These are phyloP conservation scores for Ibidorhyncha struthersii DNA, from an alignment of 2,113 vertebrate genomes.

Conservation along the genomic window DNA sequence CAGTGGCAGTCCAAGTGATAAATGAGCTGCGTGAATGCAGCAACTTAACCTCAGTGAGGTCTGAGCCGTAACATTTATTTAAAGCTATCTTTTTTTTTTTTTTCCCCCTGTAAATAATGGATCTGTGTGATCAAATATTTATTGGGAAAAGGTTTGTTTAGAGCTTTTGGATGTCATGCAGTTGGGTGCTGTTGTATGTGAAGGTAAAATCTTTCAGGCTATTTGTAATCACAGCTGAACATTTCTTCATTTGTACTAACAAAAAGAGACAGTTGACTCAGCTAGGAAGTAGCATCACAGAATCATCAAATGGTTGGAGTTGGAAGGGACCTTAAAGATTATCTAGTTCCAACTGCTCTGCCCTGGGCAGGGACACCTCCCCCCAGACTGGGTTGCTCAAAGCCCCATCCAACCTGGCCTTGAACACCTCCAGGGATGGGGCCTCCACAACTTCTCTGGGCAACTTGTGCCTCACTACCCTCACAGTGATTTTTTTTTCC, in stretches of 20 bases:
- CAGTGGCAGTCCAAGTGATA: constrained; percentile 1
- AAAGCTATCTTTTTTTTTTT: background rate
- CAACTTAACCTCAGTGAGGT: constrained; percentile 24
- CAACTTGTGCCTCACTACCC: too few species aligned
- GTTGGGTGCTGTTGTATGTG: background rate
- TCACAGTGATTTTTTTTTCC: too few species aligned
- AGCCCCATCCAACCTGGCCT: too few species aligned
- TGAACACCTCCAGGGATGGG: too few species aligned
- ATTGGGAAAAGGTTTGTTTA: background rate
- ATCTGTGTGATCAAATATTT: constrained; percentile 49
- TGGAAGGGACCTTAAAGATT: too few species aligned
- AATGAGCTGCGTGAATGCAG: constrained; percentile 2
- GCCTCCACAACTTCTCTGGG: too few species aligned
- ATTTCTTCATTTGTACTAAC: background rate
- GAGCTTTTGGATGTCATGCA: background rate
- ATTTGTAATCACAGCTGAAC: background rate
- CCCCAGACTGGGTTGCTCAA: too few species aligned
- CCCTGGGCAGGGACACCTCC: too few species aligned
- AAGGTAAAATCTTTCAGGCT: background rate
- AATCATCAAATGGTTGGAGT: too few species aligned
- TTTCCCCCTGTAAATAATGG: constrained; percentile 40
- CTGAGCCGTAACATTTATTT: constrained; percentile 41
- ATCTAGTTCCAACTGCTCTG: too few species aligned
- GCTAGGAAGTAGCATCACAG: background rate
- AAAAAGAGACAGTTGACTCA: background rate